Evolutionary conservation across 2,888 invertebrate species (phyloP).

Genomic region (Lathronympha strigana): DNA sequence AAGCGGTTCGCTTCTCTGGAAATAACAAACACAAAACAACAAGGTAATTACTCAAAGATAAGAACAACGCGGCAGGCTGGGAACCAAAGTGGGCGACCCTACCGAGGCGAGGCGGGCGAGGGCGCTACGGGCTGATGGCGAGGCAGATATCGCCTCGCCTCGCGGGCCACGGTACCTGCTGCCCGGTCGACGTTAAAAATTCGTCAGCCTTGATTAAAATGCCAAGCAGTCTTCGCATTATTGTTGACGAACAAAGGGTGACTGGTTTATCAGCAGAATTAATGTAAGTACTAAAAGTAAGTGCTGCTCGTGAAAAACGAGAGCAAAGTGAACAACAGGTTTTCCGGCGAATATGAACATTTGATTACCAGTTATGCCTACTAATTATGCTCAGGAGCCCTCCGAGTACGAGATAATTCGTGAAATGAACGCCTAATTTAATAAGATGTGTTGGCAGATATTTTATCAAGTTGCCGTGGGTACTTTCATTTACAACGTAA

Average conservation of each 20-base stretch:
- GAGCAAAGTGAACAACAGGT: slow-evolving; percentile 26
- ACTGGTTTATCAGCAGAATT: slow-evolving; percentile 63
- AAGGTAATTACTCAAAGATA: slow-evolving; percentile 74
- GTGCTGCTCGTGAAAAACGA: slow-evolving; percentile 40
- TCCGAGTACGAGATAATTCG: slow-evolving; percentile 18
- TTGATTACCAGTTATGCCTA: slow-evolving; percentile 37
- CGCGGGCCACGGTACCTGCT: slow-evolving; percentile 49
- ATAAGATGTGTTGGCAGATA: slow-evolving; percentile 1
- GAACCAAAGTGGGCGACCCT: slow-evolving; percentile 59
- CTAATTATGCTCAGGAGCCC: slow-evolving; percentile 25
- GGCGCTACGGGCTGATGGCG: slow-evolving; percentile 45
- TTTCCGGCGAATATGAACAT: slow-evolving; percentile 36
- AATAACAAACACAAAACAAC: slow-evolving; percentile 67
- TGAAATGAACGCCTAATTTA: slow-evolving; percentile 5
- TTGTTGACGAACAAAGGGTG: slow-evolving; percentile 61
- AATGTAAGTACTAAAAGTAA: slow-evolving; percentile 44
- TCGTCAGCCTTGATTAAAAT: slow-evolving; percentile 68
- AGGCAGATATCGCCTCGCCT: slow-evolving; percentile 48
- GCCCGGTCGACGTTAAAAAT: slow-evolving; percentile 56
- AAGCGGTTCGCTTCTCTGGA: slow-evolving; percentile 55
- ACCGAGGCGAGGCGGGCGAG: slow-evolving; percentile 47
- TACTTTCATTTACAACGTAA: not conserved
- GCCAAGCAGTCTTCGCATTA: slow-evolving; percentile 58
- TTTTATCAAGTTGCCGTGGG: not conserved
- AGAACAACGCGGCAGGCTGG: slow-evolving; percentile 65